Evolutionary conservation across 2,888 invertebrate species (phyloP).

Genomic region (Lypha dubia): DNA sequence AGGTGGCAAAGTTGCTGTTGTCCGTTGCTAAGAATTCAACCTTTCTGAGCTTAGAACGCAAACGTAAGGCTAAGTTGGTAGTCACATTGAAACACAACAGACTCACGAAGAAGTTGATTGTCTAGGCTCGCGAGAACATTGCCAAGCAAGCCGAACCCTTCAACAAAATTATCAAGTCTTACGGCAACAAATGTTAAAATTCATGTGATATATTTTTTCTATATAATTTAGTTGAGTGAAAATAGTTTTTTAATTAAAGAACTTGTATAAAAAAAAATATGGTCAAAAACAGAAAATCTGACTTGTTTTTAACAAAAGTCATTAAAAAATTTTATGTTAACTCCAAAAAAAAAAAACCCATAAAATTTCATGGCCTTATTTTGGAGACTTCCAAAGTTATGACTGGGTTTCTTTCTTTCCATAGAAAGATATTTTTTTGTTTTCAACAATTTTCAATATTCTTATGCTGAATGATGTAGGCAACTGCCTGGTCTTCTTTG

Average conservation of each 20-base stretch:
- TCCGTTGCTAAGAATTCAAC: constrained; percentile 97
- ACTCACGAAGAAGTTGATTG: constrained; percentile 91
- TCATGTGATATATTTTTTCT: constrained; percentile 71
- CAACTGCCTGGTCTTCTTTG: too few species aligned
- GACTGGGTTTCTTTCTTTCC: too few species aligned
- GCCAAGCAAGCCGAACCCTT: constrained; percentile 91
- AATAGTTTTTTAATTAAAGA: constrained; percentile 48
- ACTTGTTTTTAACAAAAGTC: too few species aligned
- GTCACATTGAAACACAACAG: constrained; percentile 82
- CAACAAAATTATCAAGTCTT: constrained; percentile 94
- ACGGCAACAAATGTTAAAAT: constrained; percentile 88
- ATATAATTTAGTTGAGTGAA: constrained; percentile 60
- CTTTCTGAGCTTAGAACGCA: constrained; percentile 98
- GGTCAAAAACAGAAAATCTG: too few species aligned
- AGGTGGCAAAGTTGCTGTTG: constrained; percentile 97
- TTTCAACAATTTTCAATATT: too few species aligned
- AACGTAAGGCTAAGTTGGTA: constrained; percentile 92
- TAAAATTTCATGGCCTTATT: too few species aligned
- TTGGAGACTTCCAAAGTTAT: too few species aligned
- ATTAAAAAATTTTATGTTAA: too few species aligned
- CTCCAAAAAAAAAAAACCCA: too few species aligned
- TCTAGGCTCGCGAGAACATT: constrained; percentile 92
- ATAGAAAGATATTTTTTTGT: too few species aligned
- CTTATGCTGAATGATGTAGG: too few species aligned
- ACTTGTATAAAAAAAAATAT: constrained; percentile 49